phyloP scores from a whole-genome alignment of 2,113 vertebrate genomes.

The Chitala chitala region DNA sequence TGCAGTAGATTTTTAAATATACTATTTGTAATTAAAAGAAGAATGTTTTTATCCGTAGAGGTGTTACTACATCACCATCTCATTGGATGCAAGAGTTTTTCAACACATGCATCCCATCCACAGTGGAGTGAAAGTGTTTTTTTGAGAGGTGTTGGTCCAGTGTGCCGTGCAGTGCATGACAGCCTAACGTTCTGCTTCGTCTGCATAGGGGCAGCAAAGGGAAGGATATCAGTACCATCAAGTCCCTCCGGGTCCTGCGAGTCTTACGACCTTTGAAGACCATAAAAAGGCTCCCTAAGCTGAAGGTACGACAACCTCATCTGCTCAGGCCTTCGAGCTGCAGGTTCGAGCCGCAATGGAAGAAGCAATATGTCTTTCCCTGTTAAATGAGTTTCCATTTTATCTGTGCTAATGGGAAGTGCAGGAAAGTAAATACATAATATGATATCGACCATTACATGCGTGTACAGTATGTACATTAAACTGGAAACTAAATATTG shows the following conservation, averaged over 20 bases:
- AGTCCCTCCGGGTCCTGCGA: constrained; percentile 85
- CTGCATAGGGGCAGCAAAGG: constrained; percentile 87
- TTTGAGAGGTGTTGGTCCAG: neutral
- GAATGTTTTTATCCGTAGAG: no score
- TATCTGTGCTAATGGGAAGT: no score
- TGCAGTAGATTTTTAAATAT: no score
- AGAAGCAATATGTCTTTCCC: neutral
- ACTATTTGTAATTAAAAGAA: no score
- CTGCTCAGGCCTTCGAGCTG: neutral
- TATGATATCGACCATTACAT: no score
- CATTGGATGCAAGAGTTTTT: no score
- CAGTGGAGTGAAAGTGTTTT: neutral
- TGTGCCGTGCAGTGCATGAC: neutral
- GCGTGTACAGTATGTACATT: no score
- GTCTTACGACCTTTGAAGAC: constrained; percentile 91
- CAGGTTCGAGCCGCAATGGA: neutral
- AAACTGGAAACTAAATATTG: no score
- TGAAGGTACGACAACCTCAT: constrained; percentile 67
- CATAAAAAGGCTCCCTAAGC: constrained; percentile 89
- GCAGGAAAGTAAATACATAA: no score
- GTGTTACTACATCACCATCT: no score
- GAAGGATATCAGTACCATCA: constrained; percentile 97
- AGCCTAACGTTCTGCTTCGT: constrained; percentile 39
- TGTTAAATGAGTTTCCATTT: no score
- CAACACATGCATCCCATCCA: neutral